Evolutionary conservation across 2,113 vertebrate genomes (phyloP).

Genomic region (Heterochromis multidens): DNA sequence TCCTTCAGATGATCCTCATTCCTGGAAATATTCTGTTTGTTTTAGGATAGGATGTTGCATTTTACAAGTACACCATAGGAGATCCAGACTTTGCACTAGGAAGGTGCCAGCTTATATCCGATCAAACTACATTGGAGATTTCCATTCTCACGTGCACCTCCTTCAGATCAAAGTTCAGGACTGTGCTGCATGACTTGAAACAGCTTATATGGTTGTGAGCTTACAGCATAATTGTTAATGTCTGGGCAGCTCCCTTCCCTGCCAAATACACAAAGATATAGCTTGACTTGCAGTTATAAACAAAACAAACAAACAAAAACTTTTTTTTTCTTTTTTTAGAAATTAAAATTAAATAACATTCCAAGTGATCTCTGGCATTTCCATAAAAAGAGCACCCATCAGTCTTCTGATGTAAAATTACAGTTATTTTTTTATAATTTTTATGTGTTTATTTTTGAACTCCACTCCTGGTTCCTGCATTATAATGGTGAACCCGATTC

Average conservation of each 20-base stretch:
- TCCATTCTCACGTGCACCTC: too few species aligned
- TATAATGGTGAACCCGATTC: not conserved
- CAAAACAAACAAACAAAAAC: not conserved
- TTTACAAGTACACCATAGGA: too few species aligned
- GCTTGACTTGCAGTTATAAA: not conserved
- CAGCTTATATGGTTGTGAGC: too few species aligned
- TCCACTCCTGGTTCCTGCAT: not conserved
- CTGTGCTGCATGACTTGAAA: too few species aligned
- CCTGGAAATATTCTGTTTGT: too few species aligned
- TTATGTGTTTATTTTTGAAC: not conserved
- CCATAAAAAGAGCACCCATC: not conserved
- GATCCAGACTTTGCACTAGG: not conserved
- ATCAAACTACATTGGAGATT: not conserved
- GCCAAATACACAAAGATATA: too few species aligned
- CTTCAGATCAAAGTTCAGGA: too few species aligned
- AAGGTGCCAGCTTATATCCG: not conserved
- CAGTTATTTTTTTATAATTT: fast-evolving
- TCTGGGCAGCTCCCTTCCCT: too few species aligned
- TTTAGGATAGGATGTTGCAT: too few species aligned
- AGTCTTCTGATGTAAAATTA: not conserved
- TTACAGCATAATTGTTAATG: too few species aligned
- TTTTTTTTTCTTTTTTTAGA: not conserved
- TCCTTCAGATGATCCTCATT: too few species aligned
- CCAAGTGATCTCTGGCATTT: not conserved
- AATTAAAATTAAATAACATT: not conserved